These are phyloP conservation scores for Anticlea derivata DNA, from an alignment of 2,888 invertebrate species.

Conservation along the genomic window DNA sequence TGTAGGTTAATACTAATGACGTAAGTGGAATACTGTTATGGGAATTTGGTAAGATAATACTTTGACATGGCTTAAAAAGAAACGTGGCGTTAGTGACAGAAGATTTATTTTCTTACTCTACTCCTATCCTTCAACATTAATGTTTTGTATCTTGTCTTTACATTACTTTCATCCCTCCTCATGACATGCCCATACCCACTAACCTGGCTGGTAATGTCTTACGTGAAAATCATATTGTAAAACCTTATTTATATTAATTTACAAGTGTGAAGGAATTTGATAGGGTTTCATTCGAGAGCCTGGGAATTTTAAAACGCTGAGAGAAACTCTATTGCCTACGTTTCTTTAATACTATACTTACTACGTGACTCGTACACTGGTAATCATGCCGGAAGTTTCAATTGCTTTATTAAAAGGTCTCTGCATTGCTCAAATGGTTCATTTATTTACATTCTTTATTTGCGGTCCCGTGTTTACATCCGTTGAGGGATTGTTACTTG, in stretches of 20 bases:
- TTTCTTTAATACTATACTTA: no score
- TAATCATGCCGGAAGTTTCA: conserved; percentile 61
- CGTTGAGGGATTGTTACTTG: conserved; percentile 17
- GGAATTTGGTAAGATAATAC: conserved; percentile 22
- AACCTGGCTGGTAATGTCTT: no score
- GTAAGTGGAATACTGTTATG: conserved; percentile 28
- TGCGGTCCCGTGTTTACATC: conserved; percentile 41
- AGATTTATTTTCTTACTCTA: not conserved
- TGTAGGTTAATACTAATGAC: conserved; percentile 36
- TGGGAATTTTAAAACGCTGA: not conserved
- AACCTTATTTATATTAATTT: no score
- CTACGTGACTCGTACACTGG: not conserved
- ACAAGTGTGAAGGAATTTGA: not conserved
- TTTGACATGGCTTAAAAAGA: conserved; percentile 9
- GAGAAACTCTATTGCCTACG: no score
- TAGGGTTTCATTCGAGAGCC: no score
- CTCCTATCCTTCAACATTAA: no score
- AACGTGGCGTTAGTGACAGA: not conserved
- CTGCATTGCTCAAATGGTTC: conserved; percentile 52
- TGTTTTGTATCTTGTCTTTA: no score
- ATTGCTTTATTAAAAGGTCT: conserved; percentile 62
- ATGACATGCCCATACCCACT: no score
- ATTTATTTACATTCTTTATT: conserved; percentile 48
- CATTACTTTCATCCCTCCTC: no score
- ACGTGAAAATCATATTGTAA: no score